Base-by-base conservation (phyloP, 2,888 invertebrate species). In the Anthrax anthrax region DNA sequence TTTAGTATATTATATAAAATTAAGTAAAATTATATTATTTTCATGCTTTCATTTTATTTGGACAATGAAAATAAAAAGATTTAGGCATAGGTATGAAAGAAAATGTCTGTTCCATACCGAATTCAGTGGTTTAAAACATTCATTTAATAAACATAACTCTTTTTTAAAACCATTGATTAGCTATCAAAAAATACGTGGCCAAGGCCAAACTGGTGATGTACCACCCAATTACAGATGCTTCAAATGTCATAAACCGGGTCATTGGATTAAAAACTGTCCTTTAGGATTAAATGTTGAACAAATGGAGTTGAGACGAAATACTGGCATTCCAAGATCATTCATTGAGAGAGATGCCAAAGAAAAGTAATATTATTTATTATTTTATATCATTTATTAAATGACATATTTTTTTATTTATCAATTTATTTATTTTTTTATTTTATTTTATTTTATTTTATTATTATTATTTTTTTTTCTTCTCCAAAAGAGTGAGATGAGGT, bases 181-280 rank as follows among this genome's bases (percentile, higher is more conserved):
- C 64, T 94, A 92, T 69, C 78, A 84, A 67, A 87, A 86, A 71
- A 83, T 89, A 61, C 81, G 86, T 60, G 87, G 87, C 48, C 84
- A 87, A 44, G 84, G 84, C 66, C 90, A 91, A 72, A 78, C 83
- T 57, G 95, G 94, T 27, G 79, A 83, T 56, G 90, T 95, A 18
- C 95, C 95, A 46, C 68, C 83, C n/a, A 83, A 81, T 61, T 98
- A 98, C 69, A 77, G 85, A 42, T 98, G 98, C 69, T 89, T 85
- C 63, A 89, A 89, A 67, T 98, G 98, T 70, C 84, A 89, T 58
- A 85, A 91, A 65, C 78, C 81, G 49, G 98, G 98, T 2, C 98
- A 98, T 70, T 97, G 92, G 91, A 95, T 95, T 55, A 90, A 89
- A 67, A 89, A 94, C 67, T 99, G 98, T 65, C 92, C 94, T 10